Base-by-base conservation (phyloP, 2,888 invertebrate genomes). In the Drosophila mercatorum region DNA sequence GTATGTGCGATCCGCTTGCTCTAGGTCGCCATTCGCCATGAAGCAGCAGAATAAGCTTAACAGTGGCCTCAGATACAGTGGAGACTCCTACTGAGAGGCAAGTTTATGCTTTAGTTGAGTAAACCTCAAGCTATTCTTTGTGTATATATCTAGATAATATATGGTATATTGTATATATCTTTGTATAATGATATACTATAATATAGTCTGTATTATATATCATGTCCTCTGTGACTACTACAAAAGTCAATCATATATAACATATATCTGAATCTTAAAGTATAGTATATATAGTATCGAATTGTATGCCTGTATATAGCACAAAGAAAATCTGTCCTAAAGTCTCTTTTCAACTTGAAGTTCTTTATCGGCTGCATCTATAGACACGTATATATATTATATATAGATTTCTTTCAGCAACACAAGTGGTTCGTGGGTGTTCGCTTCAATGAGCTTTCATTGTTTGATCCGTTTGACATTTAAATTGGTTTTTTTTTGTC, bases 401-500 rank as follows among this genome's bases (percentile, higher is more conserved):
- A 46, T 26, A 46, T 46, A 46, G 14, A 46, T 28, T 11, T 52
- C 36, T 40, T 14, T 40, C 26, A 8, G 40, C 26, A 10, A 5
- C 2, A 22, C 51, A 51, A 51, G 51, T 51, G 36, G 38, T 3
- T 22, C 28, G 41, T 55, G 55, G 55, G 28, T 40, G 41, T 41
- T 28, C 34, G 28, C 34, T 55, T 36, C 5, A 41, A 31, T 41
- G 55, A 55, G 41, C 12, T 31, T 6, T 12, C 41, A 55, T 41
- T 41, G 40, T 41, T 41, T 41, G 28, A 41, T n/a, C 41, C 28
- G 41, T 41, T 55, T 5, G 55, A 55, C 55, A 55, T 55, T 41
- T 55, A 41, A 55, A 41, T 28, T 41, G 41, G 10, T 40, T 55
- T 0, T 26, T 53, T 14, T 38, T 14, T 22, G 12, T 14, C 40